These are phyloP conservation scores for Pelosia muscerda DNA, from an alignment of 2,888 invertebrate genomes.

Conservation along the genomic window DNA sequence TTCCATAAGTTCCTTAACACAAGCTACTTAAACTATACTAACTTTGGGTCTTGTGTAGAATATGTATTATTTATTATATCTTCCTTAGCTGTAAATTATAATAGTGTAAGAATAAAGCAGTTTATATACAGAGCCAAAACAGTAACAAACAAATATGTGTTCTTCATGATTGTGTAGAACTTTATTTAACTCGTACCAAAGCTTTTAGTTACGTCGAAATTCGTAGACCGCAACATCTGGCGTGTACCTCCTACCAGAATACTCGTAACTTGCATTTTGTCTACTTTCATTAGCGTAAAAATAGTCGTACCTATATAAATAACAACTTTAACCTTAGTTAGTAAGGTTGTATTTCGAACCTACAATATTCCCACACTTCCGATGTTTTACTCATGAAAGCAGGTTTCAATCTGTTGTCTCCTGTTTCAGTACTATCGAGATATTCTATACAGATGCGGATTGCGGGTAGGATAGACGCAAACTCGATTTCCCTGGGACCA, in stretches of 20 bases:
- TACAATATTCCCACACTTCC: conserved; percentile 60
- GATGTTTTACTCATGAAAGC: conserved; percentile 61
- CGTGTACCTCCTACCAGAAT: conserved; percentile 72
- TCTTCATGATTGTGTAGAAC: conserved; percentile 52
- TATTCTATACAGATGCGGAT: conserved; percentile 79
- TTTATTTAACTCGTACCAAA: conserved; percentile 67
- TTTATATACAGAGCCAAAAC: neutral
- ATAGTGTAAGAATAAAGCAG: neutral
- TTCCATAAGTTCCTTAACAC: too few species aligned
- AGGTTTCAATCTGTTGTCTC: conserved; percentile 83
- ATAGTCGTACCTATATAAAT: conserved; percentile 34
- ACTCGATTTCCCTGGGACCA: conserved; percentile 73
- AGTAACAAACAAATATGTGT: conserved; percentile 33
- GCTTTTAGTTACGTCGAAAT: conserved; percentile 83
- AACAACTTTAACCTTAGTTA: conserved; percentile 36
- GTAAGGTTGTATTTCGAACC: conserved; percentile 52
- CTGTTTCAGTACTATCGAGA: conserved; percentile 74
- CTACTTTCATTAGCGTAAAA: conserved; percentile 62
- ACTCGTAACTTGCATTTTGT: conserved; percentile 79
- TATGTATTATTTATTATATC: neutral
- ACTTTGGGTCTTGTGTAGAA: too few species aligned
- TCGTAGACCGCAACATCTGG: conserved; percentile 84
- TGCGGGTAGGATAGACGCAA: conserved; percentile 71
- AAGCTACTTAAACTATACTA: too few species aligned
- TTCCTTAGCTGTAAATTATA: neutral